phyloP scores from a whole-genome alignment of 1,140 invertebrate species.

The Euwallacea fornicatus region DNA sequence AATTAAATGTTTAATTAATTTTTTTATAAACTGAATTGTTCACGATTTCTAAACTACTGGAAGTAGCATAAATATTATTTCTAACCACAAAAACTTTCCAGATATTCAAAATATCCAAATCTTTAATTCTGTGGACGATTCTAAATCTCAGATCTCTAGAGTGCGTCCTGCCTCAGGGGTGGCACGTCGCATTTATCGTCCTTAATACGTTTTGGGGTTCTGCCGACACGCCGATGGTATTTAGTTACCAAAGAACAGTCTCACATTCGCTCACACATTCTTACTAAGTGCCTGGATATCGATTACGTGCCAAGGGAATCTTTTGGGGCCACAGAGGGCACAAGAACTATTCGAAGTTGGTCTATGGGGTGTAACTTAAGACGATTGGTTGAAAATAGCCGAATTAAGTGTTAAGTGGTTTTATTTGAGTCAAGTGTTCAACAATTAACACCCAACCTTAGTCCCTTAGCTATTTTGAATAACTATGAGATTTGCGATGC shows the following conservation, averaged over 20 bases:
- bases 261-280: constrained; percentile 33
- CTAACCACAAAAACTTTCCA: no score
- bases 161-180: neutral
- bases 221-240: constrained; percentile 36
- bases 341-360: constrained; percentile 21
- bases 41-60: no score
- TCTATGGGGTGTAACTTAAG: constrained; percentile 27
- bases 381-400: constrained; percentile 12
- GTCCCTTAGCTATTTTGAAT: no score
- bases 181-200: constrained; percentile 23
- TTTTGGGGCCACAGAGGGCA: constrained; percentile 28
- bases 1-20: no score
- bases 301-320: constrained; percentile 31
- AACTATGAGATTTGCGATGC: no score
- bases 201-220: constrained; percentile 30
- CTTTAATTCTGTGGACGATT: no score
- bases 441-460: no score
- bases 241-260: constrained; percentile 39
- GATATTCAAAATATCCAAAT: no score
- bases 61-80: no score
- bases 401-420: constrained; percentile 18
- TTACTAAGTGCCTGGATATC: constrained; percentile 37
- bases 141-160: no score
- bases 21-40: no score
- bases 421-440: constrained; percentile 18